Base-by-base conservation (phyloP, 2,113 vertebrate genomes). In the Tichodroma muraria region DNA sequence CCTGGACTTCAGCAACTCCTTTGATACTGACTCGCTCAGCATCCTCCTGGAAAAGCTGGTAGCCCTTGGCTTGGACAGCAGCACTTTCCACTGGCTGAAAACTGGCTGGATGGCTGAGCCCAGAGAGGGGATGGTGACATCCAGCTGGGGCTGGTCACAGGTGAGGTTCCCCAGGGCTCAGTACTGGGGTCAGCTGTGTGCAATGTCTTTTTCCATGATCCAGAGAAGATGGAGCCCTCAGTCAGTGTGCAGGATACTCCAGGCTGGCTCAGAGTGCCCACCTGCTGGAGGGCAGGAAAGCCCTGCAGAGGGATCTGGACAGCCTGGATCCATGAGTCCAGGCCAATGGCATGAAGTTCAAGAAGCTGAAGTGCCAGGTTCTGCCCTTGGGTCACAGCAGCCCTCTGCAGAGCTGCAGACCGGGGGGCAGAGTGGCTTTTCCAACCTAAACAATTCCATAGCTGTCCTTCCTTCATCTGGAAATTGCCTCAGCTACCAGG, bases 101-200 rank as follows among this genome's bases (percentile, higher is more conserved):
- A 1, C 19, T 24, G 23, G 5, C n/a, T 49, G 75, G 16, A 6
- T 7, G 49, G 35, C 21, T 4, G 3, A 40, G 14, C 24, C 42
- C 66, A 49, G 66, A 31, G 35, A 42, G 18, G 13, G 25, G 23
- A 21, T 35, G 50, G n/a, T 6, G 3, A 5, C 57, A 49, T 2
- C 30, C 57, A 64, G 40, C 57, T 22, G 21, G n/a, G 30, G n/a
- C 33, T 1, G 2, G 24, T 18, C 25, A 31, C 42, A 25, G 4
- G 31, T 8, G 35, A 13, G 14, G 12, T 0, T 56, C 57, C 35
- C 40, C 42, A 33, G 76, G 42, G 42, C 35, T 35, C 66, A 31
- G 16, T 1, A 3, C 0, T 49, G 11, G 40, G 30, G 9, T 13
- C 27, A 42, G 17, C 6, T 50, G 2, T 35, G 66, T 56, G 25